Conservation (phyloP, 1,140 invertebrate species). For the Steinernema feltiae region DNA sequence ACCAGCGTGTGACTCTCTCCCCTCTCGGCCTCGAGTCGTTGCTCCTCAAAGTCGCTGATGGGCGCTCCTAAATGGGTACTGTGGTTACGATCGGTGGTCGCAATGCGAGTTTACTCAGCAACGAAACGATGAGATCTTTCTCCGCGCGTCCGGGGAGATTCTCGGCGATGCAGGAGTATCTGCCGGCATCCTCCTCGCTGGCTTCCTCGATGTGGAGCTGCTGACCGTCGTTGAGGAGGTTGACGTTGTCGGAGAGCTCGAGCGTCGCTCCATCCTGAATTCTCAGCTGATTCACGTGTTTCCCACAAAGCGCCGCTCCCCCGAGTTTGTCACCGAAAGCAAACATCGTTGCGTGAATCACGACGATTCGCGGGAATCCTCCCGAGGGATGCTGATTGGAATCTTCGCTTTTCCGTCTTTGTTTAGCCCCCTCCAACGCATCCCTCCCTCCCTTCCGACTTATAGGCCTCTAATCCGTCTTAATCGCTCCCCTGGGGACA, state of each 20-base stretch:
- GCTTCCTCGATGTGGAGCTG: conserved; percentile 71
- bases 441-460: no score
- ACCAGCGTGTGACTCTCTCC: conserved; percentile 43
- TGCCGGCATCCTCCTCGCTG: conserved; percentile 70
- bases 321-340: no score
- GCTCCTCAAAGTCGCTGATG: conserved; percentile 22
- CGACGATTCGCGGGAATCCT: no score
- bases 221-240: conserved; percentile 64
- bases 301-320: no score
- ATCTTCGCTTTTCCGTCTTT: neutral
- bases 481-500: neutral
- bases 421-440: no score
- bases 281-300: no score
- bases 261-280: conserved; percentile 20
- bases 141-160: conserved; percentile 68
- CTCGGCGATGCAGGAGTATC: conserved; percentile 73
- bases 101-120: conserved; percentile 58
- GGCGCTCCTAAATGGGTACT: conserved; percentile 40
- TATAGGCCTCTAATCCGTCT: neutral
- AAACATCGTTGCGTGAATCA: no score
- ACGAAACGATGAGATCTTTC: conserved; percentile 65
- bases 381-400: no score
- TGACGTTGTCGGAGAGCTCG: conserved; percentile 15
- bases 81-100: neutral
- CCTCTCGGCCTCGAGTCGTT: conserved; percentile 36